Evolutionary conservation across 1,140 invertebrate species (phyloP), one percentile per base, ranked within the genome.

Genomic region (Trachelipus rathkii): DNA sequence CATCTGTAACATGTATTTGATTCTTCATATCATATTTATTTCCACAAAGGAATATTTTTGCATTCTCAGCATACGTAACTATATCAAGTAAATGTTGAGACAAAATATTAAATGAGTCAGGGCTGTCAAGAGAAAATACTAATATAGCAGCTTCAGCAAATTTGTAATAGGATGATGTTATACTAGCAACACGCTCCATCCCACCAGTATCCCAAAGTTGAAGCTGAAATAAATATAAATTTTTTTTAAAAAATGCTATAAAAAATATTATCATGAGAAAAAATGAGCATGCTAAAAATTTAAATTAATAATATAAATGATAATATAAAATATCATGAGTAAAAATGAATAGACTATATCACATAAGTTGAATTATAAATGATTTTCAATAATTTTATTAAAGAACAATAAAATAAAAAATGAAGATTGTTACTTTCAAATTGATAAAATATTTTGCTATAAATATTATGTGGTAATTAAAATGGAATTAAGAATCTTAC

Each of bases 141-240:
- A 96, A 85, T 81, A 96, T 92, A 71, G 93, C 94, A 76, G 93
- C 94, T 84, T 95, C 93, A 11, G 94, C 92, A 87, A 95, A 95
- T 87, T 96, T 96, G 83, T 95, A 96, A 83, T 96, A 96, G 81
- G 92, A 94, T 15, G 93, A 94, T 3, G 94, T 96, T 10, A 96
- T 92, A n/a, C 92, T 94, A 43, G 94, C 94, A 50, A 96, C 93
- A 84, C 94, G 88, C 86, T 96, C 94, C 93, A 96, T 95, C 77
- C 94, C 94, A 82, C 94, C 94, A 67, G 94, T 96, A 83, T 96
- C 94, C 94, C 94, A 96, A 82, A 96, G 85, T 87, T 95, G 93
- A 66, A 96, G 86, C 93, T 96, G 82, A 71, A 86, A 87, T 67
- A n/a, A 60, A 6, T 44, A 53, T 3, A 33, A 33, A 33, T 3